Evolutionary conservation across 2,113 vertebrate genomes (phyloP), one percentile per base, ranked within the genome.

Genomic region (Coptodon bakossiorum): DNA sequence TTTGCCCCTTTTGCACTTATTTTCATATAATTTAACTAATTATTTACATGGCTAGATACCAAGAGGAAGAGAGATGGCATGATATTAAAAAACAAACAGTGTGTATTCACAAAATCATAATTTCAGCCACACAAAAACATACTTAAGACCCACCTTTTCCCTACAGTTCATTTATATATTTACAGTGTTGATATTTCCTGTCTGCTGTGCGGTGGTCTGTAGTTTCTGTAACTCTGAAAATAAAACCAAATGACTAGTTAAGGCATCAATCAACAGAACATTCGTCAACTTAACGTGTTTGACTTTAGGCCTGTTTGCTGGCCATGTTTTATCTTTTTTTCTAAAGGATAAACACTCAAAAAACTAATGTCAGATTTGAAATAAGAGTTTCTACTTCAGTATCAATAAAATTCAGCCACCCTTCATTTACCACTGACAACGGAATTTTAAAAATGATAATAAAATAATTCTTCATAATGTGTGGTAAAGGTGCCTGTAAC

Each of bases 201-300:
- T 27, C 68, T 73, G 22, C 40, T 45, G 22, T 73, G 5, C 22
- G 2, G 22, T 73, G 68, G 8, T 45, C 38, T 45, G 40, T 71
- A 5, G 38, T 14, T 73, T 73, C 40, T 73, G 40, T 73, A 45
- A 73, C 68, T 73, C 40, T 73, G 68, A 45, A 43, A 73, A 40
- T 40, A 43, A 9, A 43, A 16, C n/a, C 22, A 24, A 71, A 71
- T 43, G n/a, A 43, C 36, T 43, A 16, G 5, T 43, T 43, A 14
- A 71, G 0, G 7, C 36, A 71, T 0, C n/a, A 71, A 6, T 71
- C 38, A 43, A 24, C 66, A 71, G 36, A 71, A 71, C 0, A 43
- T 24, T 24, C 12, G 38, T 71, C 12, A 71, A 27, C 13, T 71
- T 71, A 71, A 0, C 3, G 12, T 71, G 66, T 71, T 16, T 43